These are phyloP conservation scores for Andricus quercusramuli DNA, from an alignment of 2,888 invertebrate genomes.

Conservation along the genomic window DNA sequence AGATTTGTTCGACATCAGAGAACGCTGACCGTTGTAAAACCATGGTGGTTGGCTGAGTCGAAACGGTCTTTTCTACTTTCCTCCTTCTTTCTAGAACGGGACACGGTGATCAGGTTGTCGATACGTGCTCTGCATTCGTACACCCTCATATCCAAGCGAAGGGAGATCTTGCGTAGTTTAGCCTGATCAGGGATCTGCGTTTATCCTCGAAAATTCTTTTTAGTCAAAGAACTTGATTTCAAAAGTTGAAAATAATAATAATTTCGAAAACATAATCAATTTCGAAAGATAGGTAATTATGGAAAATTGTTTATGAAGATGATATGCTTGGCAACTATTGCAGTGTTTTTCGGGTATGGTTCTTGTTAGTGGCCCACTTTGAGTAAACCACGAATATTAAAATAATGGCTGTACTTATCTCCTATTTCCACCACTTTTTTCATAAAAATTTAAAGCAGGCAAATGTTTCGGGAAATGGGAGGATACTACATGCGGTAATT, in stretches of 20 bases:
- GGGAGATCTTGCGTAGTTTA: constrained; percentile 63
- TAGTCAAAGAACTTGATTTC: neutral
- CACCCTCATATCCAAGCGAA: constrained; percentile 44
- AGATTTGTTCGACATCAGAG: constrained; percentile 74
- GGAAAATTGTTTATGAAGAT: neutral
- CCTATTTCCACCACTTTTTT: neutral
- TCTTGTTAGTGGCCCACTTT: neutral
- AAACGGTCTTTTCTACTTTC: constrained; percentile 45
- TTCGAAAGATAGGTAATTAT: neutral
- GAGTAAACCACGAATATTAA: neutral
- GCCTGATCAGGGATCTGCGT: constrained; percentile 57
- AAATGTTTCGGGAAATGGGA: neutral
- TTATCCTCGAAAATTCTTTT: neutral
- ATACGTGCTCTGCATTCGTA: constrained; percentile 71
- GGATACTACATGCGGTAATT: neutral
- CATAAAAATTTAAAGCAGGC: neutral
- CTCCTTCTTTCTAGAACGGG: constrained; percentile 62
- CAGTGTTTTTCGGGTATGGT: neutral
- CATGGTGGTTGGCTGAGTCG: constrained; percentile 41
- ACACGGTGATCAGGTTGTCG: constrained; percentile 69
- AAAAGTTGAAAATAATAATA: neutral
- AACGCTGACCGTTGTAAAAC: constrained; percentile 71
- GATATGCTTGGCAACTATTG: neutral
- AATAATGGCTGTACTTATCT: neutral
- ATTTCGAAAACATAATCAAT: neutral